These are phyloP conservation scores for Himalopsyche phryganea DNA, from an alignment of 1,140 invertebrate species.

Conservation along the genomic window DNA sequence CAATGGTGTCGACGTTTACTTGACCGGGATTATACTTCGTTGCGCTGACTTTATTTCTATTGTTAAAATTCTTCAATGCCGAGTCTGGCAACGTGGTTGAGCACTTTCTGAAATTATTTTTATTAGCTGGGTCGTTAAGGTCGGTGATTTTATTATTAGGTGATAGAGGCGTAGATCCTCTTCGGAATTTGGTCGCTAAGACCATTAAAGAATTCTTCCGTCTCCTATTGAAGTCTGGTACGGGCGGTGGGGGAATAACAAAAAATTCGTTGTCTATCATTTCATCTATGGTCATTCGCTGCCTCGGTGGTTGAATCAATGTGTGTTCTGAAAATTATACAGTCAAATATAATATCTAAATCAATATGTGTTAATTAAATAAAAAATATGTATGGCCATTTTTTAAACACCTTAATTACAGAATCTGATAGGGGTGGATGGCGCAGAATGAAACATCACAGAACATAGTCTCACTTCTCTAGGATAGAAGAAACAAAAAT, in stretches of 20 bases:
- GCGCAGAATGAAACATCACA: no score
- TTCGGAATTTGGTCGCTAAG: constrained; percentile 43
- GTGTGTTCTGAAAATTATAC: constrained; percentile 41
- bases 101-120: constrained; percentile 32
- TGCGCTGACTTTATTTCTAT: constrained; percentile 20
- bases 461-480: no score
- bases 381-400: constrained; percentile 4
- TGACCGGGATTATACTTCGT: constrained; percentile 21
- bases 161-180: constrained; percentile 41
- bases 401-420: no score
- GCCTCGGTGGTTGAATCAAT: constrained; percentile 44
- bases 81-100: constrained; percentile 28
- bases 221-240: constrained; percentile 39
- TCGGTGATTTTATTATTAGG: constrained; percentile 43
- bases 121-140: constrained; percentile 42
- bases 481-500: no score
- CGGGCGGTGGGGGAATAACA: constrained; percentile 39
- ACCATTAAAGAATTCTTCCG: constrained; percentile 42
- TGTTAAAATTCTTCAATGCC: constrained; percentile 23
- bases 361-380: neutral
- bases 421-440: no score
- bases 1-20: constrained; percentile 20
- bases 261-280: constrained; percentile 47
- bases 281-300: constrained; percentile 44
- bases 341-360: neutral